phyloP scores from a whole-genome alignment of 2,113 vertebrate species.

The Boulengeromyrus knoepffleri region DNA sequence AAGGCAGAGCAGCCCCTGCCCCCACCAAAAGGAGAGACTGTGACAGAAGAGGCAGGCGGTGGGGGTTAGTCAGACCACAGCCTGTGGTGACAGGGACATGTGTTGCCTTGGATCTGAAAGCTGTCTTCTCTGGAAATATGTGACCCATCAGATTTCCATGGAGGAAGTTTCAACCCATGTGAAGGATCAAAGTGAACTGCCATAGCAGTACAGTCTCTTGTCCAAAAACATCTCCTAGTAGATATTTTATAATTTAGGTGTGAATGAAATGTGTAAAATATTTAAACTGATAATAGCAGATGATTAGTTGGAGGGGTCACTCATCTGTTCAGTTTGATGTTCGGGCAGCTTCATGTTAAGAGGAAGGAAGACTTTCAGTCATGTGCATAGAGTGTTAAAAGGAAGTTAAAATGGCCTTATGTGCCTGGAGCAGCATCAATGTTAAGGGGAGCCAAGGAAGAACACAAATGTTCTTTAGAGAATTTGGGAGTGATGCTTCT shows the following conservation, averaged over 20 bases:
- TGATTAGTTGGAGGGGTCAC: not conserved
- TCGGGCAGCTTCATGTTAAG: not conserved
- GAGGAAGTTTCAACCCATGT: not conserved
- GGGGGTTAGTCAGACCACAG: not conserved
- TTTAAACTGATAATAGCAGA: not conserved
- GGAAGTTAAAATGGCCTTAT: not conserved
- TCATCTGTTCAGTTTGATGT: not conserved
- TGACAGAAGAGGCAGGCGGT: not conserved
- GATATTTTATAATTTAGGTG: not conserved
- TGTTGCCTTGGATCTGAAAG: constrained; percentile 1
- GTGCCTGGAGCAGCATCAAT: not conserved
- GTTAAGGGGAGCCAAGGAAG: not conserved
- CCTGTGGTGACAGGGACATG: not conserved
- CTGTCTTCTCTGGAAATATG: not conserved
- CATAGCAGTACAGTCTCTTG: not conserved
- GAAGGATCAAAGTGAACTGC: not conserved
- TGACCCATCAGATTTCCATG: not conserved
- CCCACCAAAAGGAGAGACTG: not conserved
- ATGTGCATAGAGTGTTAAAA: not conserved
- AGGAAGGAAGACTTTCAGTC: not conserved
- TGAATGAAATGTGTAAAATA: not conserved
- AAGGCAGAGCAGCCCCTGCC: not conserved
- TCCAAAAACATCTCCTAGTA: not conserved
- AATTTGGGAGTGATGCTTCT: not conserved
- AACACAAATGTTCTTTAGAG: not conserved